Base-by-base conservation (phyloP, 2,888 invertebrate species). In the Gymnosoma rotundatum region DNA sequence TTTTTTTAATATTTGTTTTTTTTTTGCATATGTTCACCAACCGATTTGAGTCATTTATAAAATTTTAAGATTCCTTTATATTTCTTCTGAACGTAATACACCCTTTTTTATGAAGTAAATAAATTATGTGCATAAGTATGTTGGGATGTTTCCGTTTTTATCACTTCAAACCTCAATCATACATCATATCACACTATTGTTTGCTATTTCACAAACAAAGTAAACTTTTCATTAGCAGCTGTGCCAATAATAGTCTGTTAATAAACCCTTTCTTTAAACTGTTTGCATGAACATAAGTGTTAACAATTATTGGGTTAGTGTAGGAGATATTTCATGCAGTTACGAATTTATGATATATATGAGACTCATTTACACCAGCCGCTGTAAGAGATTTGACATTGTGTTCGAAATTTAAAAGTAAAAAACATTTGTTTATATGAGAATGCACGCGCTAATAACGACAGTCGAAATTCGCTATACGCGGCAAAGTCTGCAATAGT, bases 151-250 rank as follows among this genome's bases (percentile, higher is more conserved):
- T 66, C 48, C 12, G 20, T 32, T 54, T 42, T 66, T 81, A 72
- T 78, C 18, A 56, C 66, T 36, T 42, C 42, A 78, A 67, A 78
- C 63, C 50, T 66, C 66, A 60, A 70, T 21, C 38, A 20, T 73
- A 50, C n/a, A 61, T 69, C 18, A 36, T 32, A 50, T 18, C 48
- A 58, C 42, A 75, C 45, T 78, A 78, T 78, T 84, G 72, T 73
- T 73, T 76, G 67, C 63, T 67, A 76, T 69, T 81, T 70, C n/a
- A 54, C 18, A 72, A 66, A 36, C 66, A 18, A 66, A 80, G 48
- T 75, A 72, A 61, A 76, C 45, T 78, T 78, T 78, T 83, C 76
- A 63, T 80, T 84, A 84, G 80, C 83, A 84, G 83, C 83, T 84
- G 83, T 84, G 78, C 80, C 73, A 84, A 84, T 80, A 83, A 58